These are phyloP conservation scores for Coracias cyanogaster DNA, from an alignment of 2,797 vertebrate species.

Conservation along the genomic window DNA sequence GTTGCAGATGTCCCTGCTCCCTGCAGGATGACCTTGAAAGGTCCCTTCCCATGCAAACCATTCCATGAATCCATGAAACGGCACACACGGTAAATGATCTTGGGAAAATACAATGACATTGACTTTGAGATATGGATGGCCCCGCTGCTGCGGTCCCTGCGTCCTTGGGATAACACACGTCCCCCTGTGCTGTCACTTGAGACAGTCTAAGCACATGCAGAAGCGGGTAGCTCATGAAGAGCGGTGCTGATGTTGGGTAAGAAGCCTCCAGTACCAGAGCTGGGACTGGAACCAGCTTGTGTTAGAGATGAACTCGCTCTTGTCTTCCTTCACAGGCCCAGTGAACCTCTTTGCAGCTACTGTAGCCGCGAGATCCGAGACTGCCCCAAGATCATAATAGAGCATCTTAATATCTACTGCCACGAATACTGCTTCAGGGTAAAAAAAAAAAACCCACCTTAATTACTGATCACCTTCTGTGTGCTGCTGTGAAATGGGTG, in stretches of 20 bases:
- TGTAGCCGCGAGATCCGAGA: slow-evolving; percentile 87
- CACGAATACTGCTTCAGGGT: slow-evolving; percentile 96
- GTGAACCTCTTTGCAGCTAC: slow-evolving; percentile 84
- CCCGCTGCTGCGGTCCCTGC: background rate
- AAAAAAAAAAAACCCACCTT: slow-evolving; percentile 48
- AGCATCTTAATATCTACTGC: slow-evolving; percentile 93
- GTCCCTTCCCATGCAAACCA: background rate
- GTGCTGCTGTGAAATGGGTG: background rate
- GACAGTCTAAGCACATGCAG: background rate
- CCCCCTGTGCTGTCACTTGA: background rate
- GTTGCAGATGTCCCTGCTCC: background rate
- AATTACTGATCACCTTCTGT: background rate
- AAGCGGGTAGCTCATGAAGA: background rate
- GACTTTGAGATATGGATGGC: background rate
- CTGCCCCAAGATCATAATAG: slow-evolving; percentile 91
- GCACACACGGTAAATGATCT: background rate
- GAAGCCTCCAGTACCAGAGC: background rate
- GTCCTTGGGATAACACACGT: background rate
- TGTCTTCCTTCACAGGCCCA: slow-evolving; percentile 46
- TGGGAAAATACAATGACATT: background rate
- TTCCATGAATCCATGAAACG: background rate
- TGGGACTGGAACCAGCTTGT: background rate
- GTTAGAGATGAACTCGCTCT: background rate
- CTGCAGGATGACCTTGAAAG: background rate
- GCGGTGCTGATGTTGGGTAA: background rate